Conservation (phyloP, 2,888 invertebrate species). For the Exephanes ischioxanthus region DNA sequence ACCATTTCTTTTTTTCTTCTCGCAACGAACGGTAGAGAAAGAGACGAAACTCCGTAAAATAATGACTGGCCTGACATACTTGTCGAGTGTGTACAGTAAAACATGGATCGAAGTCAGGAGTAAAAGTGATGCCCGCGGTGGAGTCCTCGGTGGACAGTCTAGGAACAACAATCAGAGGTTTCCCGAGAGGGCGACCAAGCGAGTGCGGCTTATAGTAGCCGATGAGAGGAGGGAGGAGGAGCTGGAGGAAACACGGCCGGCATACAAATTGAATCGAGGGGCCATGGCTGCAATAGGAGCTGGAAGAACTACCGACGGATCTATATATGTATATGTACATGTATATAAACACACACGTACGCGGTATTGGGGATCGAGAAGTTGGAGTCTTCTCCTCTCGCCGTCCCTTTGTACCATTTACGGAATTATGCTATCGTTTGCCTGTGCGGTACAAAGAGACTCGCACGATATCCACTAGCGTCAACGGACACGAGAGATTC, state of each 20-base stretch:
- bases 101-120: constrained; percentile 13
- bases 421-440: constrained; percentile 78
- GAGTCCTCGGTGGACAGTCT: constrained; percentile 42
- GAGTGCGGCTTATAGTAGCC: constrained; percentile 50
- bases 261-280: constrained; percentile 79
- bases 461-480: constrained; percentile 59
- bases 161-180: constrained; percentile 62
- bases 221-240: constrained; percentile 58
- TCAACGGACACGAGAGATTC: constrained; percentile 37
- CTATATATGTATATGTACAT: constrained; percentile 52
- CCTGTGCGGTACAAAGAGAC: constrained; percentile 70
- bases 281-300: constrained; percentile 67
- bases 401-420: constrained; percentile 73
- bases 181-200: constrained; percentile 53
- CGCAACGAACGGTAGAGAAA: constrained; percentile 54
- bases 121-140: constrained; percentile 18
- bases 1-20: constrained; percentile 31
- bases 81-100: constrained; percentile 25
- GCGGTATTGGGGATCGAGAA: constrained; percentile 60
- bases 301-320: constrained; percentile 25
- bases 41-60: constrained; percentile 66
- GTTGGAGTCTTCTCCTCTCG: constrained; percentile 48
- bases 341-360: constrained; percentile 7
- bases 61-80: constrained; percentile 68
- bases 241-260: constrained; percentile 73